phyloP scores from a whole-genome alignment of 2,113 vertebrate genomes.

The Bubalus kerabau region DNA sequence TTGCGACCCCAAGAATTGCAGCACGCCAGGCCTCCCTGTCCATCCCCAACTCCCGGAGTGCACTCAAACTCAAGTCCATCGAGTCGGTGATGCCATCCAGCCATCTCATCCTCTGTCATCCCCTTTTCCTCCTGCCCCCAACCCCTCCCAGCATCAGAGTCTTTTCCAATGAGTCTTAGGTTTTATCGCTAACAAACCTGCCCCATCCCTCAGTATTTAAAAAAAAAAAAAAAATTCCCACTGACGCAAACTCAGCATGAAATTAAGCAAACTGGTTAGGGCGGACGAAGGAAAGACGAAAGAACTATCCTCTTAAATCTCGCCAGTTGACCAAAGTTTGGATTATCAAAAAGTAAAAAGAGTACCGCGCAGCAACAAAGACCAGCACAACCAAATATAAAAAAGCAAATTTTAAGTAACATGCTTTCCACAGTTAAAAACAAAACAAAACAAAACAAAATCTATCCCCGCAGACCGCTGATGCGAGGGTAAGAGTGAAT shows the following conservation, averaged over 20 bases:
- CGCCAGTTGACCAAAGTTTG: neutral
- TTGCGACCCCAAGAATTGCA: too few relatives aligned
- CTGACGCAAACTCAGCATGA: neutral
- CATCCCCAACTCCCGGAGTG: too few relatives aligned
- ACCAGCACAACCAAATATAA: neutral
- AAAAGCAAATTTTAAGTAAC: neutral
- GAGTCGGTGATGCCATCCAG: too few relatives aligned
- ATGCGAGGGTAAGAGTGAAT: neutral
- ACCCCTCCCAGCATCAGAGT: too few relatives aligned
- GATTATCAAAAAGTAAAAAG: neutral
- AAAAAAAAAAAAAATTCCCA: neutral
- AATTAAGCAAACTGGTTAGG: neutral
- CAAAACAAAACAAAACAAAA: neutral
- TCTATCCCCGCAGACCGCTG: too few relatives aligned
- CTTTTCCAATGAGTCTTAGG: too few relatives aligned
- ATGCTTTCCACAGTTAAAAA: neutral
- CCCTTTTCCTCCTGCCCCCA: too few relatives aligned
- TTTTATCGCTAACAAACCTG: neutral
- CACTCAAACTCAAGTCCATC: too few relatives aligned
- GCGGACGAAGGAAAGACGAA: neutral
- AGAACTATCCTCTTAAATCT: neutral
- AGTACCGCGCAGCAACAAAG: neutral
- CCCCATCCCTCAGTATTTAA: neutral
- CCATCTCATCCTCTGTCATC: too few relatives aligned
- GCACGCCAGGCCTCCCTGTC: too few relatives aligned